Evolutionary conservation across 2,797 vertebrate species (phyloP).

Genomic region (Bradypodion ventrale): DNA sequence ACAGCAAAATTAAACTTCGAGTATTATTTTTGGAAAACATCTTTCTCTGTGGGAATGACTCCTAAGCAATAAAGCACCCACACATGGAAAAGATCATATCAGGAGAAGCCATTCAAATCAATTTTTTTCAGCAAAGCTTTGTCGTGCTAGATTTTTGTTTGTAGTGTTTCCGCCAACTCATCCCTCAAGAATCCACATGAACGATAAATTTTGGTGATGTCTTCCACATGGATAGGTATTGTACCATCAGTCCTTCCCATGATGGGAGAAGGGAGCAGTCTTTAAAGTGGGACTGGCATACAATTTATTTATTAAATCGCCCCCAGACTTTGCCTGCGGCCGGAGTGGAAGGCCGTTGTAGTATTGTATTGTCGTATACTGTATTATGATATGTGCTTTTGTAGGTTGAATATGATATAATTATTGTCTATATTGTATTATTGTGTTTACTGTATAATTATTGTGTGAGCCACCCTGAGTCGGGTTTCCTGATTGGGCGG

Average conservation of each 20-base stretch:
- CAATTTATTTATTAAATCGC: neutral
- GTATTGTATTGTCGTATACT: too few species aligned
- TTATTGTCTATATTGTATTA: too few species aligned
- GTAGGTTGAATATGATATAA: too few species aligned
- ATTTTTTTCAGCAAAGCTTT: neutral
- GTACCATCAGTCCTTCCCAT: neutral
- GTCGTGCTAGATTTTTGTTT: neutral
- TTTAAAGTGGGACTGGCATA: neutral
- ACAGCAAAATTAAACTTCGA: neutral
- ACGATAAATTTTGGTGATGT: constrained; percentile 17
- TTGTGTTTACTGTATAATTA: too few species aligned
- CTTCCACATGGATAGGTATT: constrained; percentile 29
- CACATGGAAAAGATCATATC: constrained; percentile 1
- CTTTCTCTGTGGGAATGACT: neutral
- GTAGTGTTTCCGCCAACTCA: neutral
- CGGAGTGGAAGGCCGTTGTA: too few species aligned
- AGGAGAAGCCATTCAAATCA: neutral
- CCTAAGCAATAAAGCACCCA: neutral
- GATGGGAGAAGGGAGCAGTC: neutral
- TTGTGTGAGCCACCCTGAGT: too few species aligned
- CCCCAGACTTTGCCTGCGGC: too few species aligned
- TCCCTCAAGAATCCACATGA: constrained; percentile 18
- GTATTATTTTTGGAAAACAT: neutral
- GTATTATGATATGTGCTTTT: too few species aligned
- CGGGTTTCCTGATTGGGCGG: too few species aligned